Percentiles rank a stretch among this genome's conserved stretches.
Conservation (phyloP, 2,888 invertebrate species). For the Tetragonula carbonaria region DNA sequence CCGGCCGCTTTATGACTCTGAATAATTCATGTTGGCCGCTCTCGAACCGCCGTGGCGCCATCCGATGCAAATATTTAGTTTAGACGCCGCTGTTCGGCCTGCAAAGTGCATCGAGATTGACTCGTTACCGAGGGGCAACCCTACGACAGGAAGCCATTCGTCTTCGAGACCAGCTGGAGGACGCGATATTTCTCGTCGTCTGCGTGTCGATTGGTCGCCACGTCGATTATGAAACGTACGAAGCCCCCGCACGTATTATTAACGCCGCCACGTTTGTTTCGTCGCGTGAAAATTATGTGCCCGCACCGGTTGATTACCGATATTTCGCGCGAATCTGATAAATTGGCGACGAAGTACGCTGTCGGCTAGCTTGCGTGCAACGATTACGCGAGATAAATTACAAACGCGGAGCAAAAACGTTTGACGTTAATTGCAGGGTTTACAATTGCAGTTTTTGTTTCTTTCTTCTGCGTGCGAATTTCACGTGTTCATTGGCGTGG, state of each 20-base stretch:
- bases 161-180: slow-evolving; percentile 17
- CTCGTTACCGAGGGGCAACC: slow-evolving; percentile 47
- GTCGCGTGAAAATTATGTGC: slow-evolving; percentile 16
- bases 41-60: slow-evolving; percentile 40
- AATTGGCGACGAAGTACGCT: background rate
- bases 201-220: background rate
- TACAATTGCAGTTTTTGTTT: no score
- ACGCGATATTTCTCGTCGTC: background rate
- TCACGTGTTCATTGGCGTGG: background rate
- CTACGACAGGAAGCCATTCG: slow-evolving; percentile 44
- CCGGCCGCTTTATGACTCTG: slow-evolving; percentile 61
- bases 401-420: background rate
- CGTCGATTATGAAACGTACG: background rate
- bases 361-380: background rate
- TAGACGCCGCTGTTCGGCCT: slow-evolving; percentile 39
- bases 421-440: background rate
- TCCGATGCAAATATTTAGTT: slow-evolving; percentile 60
- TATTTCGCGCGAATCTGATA: background rate
- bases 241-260: background rate
- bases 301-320: slow-evolving; percentile 7
- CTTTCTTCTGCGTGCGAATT: background rate
- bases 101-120: slow-evolving; percentile 54
- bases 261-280: slow-evolving; percentile 5
- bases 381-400: background rate
- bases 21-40: slow-evolving; percentile 60